Evolutionary conservation across 2,888 invertebrate species (phyloP).

Genomic region (Lathronympha strigana): DNA sequence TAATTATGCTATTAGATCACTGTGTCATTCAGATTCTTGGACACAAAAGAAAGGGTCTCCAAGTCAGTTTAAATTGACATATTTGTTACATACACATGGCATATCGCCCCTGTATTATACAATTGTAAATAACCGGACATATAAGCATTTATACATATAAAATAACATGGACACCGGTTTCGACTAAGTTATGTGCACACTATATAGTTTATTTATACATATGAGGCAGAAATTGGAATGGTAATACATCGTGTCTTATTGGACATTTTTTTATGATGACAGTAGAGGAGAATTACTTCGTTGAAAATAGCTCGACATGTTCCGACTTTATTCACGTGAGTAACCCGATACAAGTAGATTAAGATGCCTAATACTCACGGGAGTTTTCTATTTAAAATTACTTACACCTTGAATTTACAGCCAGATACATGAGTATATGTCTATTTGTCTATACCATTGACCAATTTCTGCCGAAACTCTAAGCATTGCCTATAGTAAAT

Average conservation of each 20-base stretch:
- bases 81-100: conserved; percentile 15
- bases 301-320: no score
- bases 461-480: conserved; percentile 46
- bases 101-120: conserved; percentile 29
- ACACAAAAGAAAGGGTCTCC: not conserved
- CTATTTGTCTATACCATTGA: conserved; percentile 12
- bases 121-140: conserved; percentile 34
- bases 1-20: not conserved
- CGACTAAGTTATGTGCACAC: conserved; percentile 37
- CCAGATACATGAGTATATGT: not conserved
- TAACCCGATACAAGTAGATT: no score
- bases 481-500: conserved; percentile 34
- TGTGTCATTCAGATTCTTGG: not conserved
- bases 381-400: no score
- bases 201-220: conserved; percentile 28
- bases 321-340: no score
- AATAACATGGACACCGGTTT: conserved; percentile 33
- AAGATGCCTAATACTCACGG: no score
- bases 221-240: conserved; percentile 20
- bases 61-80: conserved; percentile 22
- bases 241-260: not conserved
- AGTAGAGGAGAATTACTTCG: no score
- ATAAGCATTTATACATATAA: conserved; percentile 38
- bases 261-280: not conserved
- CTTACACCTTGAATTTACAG: no score